Conservation (phyloP, 1,140 invertebrate species). For the Nebria ingens region DNA sequence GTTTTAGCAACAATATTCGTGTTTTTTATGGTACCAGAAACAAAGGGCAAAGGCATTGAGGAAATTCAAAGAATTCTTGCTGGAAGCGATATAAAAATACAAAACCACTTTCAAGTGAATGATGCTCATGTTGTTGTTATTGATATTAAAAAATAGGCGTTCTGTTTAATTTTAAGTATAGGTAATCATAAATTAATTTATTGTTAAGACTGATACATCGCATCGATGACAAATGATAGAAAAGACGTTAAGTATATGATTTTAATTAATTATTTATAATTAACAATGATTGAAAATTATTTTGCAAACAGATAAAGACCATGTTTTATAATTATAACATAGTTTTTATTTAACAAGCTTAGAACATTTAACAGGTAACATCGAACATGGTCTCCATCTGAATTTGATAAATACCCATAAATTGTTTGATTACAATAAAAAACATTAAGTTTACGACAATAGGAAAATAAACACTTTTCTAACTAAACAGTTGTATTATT, state of each 20-base stretch:
- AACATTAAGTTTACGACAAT: background rate
- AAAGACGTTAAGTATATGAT: background rate
- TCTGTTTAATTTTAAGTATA: too few species aligned
- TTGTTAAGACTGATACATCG: slow-evolving; percentile 7
- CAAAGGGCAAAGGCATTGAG: slow-evolving; percentile 43
- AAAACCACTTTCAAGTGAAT: background rate
- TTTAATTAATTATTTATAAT: background rate
- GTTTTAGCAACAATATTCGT: slow-evolving; percentile 41
- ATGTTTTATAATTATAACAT: background rate
- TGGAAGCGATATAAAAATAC: slow-evolving; percentile 28
- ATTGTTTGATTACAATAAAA: background rate
- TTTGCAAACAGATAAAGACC: background rate
- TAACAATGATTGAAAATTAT: background rate
- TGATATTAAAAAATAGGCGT: background rate
- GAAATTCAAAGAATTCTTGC: slow-evolving; percentile 41
- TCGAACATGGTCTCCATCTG: background rate
- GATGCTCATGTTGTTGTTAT: background rate
- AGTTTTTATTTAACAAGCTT: slow-evolving; percentile 6
- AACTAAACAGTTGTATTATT: background rate
- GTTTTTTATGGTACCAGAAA: slow-evolving; percentile 46
- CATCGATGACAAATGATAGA: slow-evolving; percentile 1
- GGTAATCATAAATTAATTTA: slow-evolving; percentile 4
- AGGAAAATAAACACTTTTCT: slow-evolving; percentile 5
- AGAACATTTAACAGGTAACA: slow-evolving; percentile 7
- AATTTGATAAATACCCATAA: background rate